Evolutionary conservation across 1,140 invertebrate species (phyloP).

Genomic region (Sycophila sp.): DNA sequence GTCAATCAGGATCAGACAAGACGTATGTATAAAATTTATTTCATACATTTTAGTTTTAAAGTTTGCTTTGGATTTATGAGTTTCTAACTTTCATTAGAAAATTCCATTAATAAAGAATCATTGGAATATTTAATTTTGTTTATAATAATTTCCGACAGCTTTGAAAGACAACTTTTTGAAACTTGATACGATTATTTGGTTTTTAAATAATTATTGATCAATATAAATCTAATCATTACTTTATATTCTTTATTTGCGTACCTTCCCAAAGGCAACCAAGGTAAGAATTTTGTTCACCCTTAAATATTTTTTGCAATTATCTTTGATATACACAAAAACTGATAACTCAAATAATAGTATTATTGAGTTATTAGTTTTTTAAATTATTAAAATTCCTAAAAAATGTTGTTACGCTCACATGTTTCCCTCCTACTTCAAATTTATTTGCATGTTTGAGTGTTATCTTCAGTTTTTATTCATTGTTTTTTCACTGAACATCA

Average conservation of each 20-base stretch:
- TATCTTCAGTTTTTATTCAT: not conserved
- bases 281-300: constrained; percentile 45
- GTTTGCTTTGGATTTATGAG: not conserved
- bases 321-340: too few relatives aligned
- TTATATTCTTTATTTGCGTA: constrained; percentile 41
- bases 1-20: constrained; percentile 94
- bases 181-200: too few relatives aligned
- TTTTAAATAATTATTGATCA: constrained; percentile 3
- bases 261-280: constrained; percentile 51
- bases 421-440: not conserved
- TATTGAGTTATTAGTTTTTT: too few relatives aligned
- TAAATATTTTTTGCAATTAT: too few relatives aligned
- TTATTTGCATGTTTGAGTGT: not conserved
- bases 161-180: too few relatives aligned
- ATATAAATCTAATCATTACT: constrained; percentile 29
- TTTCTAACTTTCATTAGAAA: constrained; percentile 42
- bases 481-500: too few relatives aligned
- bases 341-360: too few relatives aligned
- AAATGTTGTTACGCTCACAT: constrained; percentile 2
- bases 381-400: too few relatives aligned
- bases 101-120: too few relatives aligned
- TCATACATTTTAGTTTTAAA: not conserved
- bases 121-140: too few relatives aligned
- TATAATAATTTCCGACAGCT: too few relatives aligned
- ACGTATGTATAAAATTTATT: constrained; percentile 71